These are phyloP conservation scores for Pelusios castaneus DNA, from an alignment of 2,113 vertebrate genomes.

Conservation along the genomic window DNA sequence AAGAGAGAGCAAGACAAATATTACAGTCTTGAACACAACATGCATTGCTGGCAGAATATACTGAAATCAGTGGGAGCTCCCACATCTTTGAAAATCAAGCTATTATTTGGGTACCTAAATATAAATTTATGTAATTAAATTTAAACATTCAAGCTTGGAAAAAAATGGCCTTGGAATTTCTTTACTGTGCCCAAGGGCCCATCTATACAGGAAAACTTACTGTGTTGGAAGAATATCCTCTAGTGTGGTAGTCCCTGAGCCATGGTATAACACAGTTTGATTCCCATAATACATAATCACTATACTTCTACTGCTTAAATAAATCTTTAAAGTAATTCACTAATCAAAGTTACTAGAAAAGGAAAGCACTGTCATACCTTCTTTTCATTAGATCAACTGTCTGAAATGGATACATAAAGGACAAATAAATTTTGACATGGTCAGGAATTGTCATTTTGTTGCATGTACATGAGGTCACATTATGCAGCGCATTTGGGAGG, in stretches of 20 bases:
- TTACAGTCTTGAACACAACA: neutral
- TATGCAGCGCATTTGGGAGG: neutral
- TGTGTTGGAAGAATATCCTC: neutral
- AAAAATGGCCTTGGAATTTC: neutral
- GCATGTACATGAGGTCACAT: neutral
- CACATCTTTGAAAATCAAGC: fast-evolving
- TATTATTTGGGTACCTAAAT: neutral
- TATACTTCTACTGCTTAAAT: neutral
- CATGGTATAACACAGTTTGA: neutral
- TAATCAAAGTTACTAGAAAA: neutral
- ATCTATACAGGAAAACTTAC: neutral
- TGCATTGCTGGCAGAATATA: fast-evolving
- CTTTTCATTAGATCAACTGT: neutral
- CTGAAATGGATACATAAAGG: neutral
- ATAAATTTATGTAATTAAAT: neutral
- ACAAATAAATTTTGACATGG: neutral
- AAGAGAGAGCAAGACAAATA: neutral
- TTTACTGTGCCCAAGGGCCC: fast-evolving
- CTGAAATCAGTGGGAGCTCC: neutral
- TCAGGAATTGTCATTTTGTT: neutral
- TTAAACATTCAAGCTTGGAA: neutral
- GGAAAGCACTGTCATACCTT: neutral
- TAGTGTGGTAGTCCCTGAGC: neutral
- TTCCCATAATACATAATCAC: neutral
- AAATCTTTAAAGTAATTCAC: neutral